Evolutionary conservation across 2,797 vertebrate genomes (phyloP).

Genomic region (Gallinago stenura): DNA sequence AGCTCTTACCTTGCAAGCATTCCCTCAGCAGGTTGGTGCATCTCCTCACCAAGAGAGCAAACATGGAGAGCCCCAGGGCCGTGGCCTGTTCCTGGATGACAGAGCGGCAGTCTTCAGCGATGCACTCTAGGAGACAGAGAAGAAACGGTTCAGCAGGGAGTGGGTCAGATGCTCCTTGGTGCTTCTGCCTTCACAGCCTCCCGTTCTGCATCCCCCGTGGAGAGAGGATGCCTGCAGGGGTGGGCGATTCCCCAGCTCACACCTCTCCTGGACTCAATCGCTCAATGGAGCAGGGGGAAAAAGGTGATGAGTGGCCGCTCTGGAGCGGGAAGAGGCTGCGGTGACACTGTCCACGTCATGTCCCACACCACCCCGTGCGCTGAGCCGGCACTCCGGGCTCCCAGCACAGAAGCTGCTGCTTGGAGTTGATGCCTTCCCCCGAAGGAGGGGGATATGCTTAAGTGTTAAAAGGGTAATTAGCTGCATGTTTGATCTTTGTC

Average conservation of each 20-base stretch:
- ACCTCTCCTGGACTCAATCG: background rate
- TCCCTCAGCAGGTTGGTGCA: conserved; percentile 90
- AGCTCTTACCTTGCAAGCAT: conserved; percentile 75
- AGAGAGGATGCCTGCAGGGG: background rate
- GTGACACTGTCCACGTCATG: background rate
- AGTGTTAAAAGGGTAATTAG: conserved; percentile 75
- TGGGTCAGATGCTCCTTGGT: background rate
- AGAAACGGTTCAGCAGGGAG: background rate
- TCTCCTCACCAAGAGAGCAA: conserved; percentile 90
- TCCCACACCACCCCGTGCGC: accelerated
- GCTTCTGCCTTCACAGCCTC: background rate
- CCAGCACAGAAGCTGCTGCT: conserved; percentile 41
- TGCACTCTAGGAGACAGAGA: conserved; percentile 73
- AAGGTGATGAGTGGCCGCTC: background rate
- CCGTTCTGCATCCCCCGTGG: background rate
- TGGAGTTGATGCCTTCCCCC: conserved; percentile 24
- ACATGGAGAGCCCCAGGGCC: conserved; percentile 92
- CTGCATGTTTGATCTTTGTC: conserved; percentile 65
- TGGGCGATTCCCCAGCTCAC: background rate
- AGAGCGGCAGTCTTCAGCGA: conserved; percentile 86
- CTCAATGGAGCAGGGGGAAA: accelerated
- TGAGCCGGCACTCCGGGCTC: background rate
- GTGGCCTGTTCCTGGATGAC: conserved; percentile 93
- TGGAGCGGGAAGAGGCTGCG: background rate
- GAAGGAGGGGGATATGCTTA: conserved; percentile 37